Evolutionary conservation across 2,113 vertebrate species (phyloP).

Genomic region (Caranx ignobilis): DNA sequence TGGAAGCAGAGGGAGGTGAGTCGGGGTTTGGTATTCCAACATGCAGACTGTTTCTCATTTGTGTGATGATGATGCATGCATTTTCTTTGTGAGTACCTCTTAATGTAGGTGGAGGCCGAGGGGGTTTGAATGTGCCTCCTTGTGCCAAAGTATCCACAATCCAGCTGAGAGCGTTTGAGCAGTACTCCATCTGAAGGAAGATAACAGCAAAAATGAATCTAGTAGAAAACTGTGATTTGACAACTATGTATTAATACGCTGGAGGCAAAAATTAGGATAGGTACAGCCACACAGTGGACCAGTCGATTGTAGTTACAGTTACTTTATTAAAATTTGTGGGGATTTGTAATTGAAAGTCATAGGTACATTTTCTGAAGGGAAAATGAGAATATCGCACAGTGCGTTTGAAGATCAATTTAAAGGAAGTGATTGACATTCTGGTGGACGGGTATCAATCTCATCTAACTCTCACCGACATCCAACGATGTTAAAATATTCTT

Average conservation of each 20-base stretch:
- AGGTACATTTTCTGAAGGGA: neutral
- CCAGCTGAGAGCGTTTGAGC: conserved; percentile 86
- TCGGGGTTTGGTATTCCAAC: neutral
- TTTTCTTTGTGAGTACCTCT: conserved; percentile 63
- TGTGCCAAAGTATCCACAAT: conserved; percentile 87
- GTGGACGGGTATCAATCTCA: no score
- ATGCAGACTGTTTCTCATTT: neutral
- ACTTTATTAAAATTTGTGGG: neutral
- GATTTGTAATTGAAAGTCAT: neutral
- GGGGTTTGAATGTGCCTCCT: conserved; percentile 76
- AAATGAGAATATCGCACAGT: neutral
- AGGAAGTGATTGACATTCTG: no score
- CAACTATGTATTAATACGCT: neutral
- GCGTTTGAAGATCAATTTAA: no score
- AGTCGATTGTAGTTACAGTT: neutral
- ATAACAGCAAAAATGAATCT: neutral
- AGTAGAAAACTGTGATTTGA: neutral
- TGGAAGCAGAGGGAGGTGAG: neutral
- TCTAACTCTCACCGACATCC: no score
- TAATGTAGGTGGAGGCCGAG: conserved; percentile 76
- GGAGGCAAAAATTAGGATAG: neutral
- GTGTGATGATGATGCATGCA: neutral
- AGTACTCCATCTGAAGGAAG: conserved; percentile 87
- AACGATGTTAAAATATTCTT: no score
- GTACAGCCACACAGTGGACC: no score